Conservation (phyloP, 35 echinoderm and acorn worm species). For the Heliocidaris tuberculata region DNA sequence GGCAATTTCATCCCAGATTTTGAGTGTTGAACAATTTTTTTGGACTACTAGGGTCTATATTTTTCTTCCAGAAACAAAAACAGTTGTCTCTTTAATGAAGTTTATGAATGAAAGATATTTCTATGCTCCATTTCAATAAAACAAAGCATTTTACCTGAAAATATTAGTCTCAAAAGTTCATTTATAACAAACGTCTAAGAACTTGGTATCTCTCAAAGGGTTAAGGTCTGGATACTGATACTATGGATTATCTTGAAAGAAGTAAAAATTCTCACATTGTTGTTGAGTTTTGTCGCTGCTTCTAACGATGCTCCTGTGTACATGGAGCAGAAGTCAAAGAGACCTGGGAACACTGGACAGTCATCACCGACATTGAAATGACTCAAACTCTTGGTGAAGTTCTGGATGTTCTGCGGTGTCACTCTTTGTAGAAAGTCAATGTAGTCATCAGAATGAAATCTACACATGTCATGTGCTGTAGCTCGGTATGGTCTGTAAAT, state of each 20-base stretch:
- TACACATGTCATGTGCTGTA: conserved; percentile 95
- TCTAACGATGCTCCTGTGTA: conserved; percentile 98
- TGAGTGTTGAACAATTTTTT: too few species aligned
- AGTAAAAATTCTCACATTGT: conserved; percentile 76
- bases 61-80: too few species aligned
- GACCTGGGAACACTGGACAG: conserved; percentile 96
- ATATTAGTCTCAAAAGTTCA: too few species aligned
- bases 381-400: conserved; percentile 90
- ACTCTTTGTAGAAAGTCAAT: conserved; percentile 95
- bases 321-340: conserved; percentile 99
- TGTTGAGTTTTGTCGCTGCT: conserved; percentile 94
- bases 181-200: too few species aligned
- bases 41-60: too few species aligned
- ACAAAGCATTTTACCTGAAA: too few species aligned
- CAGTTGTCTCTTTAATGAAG: too few species aligned
- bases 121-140: too few species aligned
- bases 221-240: too few species aligned
- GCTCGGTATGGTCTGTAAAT: conserved; percentile 96
- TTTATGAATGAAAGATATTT: too few species aligned
- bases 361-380: conserved; percentile 99
- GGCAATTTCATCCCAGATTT: too few species aligned
- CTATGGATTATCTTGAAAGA: background rate
- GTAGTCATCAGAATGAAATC: conserved; percentile 98
- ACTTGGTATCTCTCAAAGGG: too few species aligned
- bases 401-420: conserved; percentile 99